Evolutionary conservation across 2,797 vertebrate genomes (phyloP), one percentile per base, ranked within the genome.

Genomic region (Hyperoplus immaculatus): DNA sequence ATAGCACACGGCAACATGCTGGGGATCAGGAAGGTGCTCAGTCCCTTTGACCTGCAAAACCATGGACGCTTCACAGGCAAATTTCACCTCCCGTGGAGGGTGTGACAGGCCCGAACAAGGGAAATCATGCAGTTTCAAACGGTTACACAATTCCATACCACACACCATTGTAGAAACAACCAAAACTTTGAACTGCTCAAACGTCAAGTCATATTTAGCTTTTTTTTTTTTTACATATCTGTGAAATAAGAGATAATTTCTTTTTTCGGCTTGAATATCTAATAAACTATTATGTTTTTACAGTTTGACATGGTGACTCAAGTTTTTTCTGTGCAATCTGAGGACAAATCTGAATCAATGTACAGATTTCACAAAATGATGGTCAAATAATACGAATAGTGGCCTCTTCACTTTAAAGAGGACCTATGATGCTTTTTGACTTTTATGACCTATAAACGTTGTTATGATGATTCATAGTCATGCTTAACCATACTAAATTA

Each of bases 21-120:
- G 80, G 98, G 98, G 0, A 93, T 97, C 41, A 95, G 97, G 65
- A 97, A 75, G 51, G 95, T 96, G 36, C 88, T 99, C 57, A 98
- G 98, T 84, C 96, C 97, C 0, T 94, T 94, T 0, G 98, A 99
- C 82, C 67, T 98, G 61, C 84, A 0, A 2, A 81, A 93, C 2
- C 93, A 96, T 2, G 98, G 98, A 49, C 94, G 92, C 3, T 97
- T 96, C 84, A 93, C 95, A 61, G 98, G 98, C 55, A 99, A 97
- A 83, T 97, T 97, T 86, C 94, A 91, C 79, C 9, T 95, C 45
- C 93, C 93, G 0, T 77, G 91, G 0, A 93, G 98, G 8, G 95
- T 98, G 51, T 99, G 91, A 95, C 13, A n/a, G 43, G 21, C 60
- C 21, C 8, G 14, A 78, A 10, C 38, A 65, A 78, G 59, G 43